Evolutionary conservation across 2,113 vertebrate species (phyloP).

Genomic region (Protomyctophum bolini): DNA sequence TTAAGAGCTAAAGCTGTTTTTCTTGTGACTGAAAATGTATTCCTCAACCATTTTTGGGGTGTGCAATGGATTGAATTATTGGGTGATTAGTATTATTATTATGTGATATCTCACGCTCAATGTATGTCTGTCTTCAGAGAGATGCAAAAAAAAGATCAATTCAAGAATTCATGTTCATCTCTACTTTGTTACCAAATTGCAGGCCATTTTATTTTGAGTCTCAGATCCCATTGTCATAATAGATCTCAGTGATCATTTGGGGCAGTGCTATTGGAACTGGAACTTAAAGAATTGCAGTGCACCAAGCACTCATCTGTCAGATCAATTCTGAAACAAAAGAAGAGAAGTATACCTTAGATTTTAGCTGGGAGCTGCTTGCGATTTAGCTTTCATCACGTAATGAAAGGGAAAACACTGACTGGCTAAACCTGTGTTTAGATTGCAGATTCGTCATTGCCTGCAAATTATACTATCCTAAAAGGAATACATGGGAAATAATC

Average conservation of each 20-base stretch:
- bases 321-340: conserved; percentile 21
- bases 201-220: conserved; percentile 25
- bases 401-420: neutral
- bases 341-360: conserved; percentile 17
- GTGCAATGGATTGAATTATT: conserved; percentile 29
- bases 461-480: no score
- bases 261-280: conserved; percentile 30
- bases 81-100: no score
- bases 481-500: no score
- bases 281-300: conserved; percentile 30
- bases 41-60: conserved; percentile 17
- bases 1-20: conserved; percentile 32
- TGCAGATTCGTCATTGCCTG: no score
- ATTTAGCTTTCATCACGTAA: neutral
- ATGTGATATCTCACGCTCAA: conserved; percentile 35
- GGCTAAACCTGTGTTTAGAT: no score
- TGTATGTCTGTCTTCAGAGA: conserved; percentile 34
- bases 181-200: conserved; percentile 38
- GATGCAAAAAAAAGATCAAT: conserved; percentile 40
- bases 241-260: conserved; percentile 41
- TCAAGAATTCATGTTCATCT: conserved; percentile 53
- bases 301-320: conserved; percentile 56
- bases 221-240: conserved; percentile 12
- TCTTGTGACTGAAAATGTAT: conserved; percentile 32
- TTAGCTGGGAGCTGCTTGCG: neutral